Conservation (phyloP, 2,113 vertebrate genomes). For the Zosterops hypoxanthus region DNA sequence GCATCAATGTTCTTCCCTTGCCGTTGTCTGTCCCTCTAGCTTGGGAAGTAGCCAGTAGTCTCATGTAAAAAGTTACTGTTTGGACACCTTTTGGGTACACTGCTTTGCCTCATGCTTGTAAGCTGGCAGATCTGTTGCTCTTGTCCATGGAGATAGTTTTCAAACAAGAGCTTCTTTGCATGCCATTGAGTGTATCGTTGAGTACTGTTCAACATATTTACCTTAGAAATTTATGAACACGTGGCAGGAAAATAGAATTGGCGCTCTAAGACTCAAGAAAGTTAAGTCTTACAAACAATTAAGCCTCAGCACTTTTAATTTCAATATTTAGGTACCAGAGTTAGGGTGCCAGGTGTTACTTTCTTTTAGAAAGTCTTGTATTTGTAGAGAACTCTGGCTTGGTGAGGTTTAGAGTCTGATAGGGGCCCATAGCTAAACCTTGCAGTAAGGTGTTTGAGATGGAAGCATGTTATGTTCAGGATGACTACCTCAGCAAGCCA, state of each 20-base stretch:
- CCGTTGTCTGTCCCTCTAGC: background rate
- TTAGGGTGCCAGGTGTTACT: background rate
- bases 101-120: background rate
- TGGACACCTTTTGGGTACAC: background rate
- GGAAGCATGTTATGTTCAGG: background rate
- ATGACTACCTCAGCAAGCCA: background rate
- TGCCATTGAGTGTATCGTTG: background rate
- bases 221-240: fast-evolving
- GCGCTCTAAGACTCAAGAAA: background rate
- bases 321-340: background rate
- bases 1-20: background rate
- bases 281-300: background rate
- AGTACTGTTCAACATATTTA: background rate
- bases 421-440: background rate
- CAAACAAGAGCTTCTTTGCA: background rate
- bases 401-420: background rate
- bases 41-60: fast-evolving
- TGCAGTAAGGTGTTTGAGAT: background rate
- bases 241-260: background rate
- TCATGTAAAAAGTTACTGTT: background rate
- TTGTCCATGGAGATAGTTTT: background rate
- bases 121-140: background rate
- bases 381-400: background rate
- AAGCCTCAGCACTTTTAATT: background rate
- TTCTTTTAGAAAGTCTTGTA: background rate